Evolutionary conservation across 2,113 vertebrate genomes (phyloP).

Genomic region (Boleophthalmus pectinirostris): DNA sequence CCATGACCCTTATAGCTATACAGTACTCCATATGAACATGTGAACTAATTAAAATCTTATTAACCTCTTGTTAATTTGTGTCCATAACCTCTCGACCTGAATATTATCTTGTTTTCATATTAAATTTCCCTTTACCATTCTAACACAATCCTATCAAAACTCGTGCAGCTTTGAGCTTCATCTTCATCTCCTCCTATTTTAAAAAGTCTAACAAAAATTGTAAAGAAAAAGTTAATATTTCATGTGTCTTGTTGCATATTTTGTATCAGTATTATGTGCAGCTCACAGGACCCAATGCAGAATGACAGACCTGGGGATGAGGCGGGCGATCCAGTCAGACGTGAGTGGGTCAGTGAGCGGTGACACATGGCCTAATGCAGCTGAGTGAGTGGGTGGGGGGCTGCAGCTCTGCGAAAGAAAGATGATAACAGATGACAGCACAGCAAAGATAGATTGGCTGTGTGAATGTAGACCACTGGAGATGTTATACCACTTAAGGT

Average conservation of each 20-base stretch:
- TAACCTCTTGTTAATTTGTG: conserved; percentile 5
- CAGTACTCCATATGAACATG: background rate
- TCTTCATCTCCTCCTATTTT: background rate
- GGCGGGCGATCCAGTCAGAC: conserved; percentile 16
- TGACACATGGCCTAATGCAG: conserved; percentile 22
- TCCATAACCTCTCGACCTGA: background rate
- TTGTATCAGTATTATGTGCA: conserved; percentile 28
- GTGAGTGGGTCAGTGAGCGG: conserved; percentile 24
- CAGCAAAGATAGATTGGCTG: conserved; percentile 16
- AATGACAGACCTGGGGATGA: conserved; percentile 26
- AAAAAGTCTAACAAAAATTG: background rate
- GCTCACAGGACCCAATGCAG: background rate
- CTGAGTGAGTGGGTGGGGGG: background rate
- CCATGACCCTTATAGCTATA: background rate
- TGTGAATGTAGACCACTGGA: background rate
- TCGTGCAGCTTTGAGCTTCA: background rate
- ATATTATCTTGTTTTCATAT: background rate
- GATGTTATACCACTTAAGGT: background rate
- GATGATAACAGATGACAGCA: conserved; percentile 15
- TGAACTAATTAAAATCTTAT: conserved; percentile 2
- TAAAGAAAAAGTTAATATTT: background rate
- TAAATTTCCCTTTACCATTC: background rate
- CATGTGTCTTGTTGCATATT: background rate
- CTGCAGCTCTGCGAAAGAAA: conserved; percentile 25
- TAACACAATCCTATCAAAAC: background rate